A percentile compares a stretch with the other conserved stretches of the same genome.
phyloP scores from a whole-genome alignment of 92 coral and sea anemone species.

The Porites divaricata region DNA sequence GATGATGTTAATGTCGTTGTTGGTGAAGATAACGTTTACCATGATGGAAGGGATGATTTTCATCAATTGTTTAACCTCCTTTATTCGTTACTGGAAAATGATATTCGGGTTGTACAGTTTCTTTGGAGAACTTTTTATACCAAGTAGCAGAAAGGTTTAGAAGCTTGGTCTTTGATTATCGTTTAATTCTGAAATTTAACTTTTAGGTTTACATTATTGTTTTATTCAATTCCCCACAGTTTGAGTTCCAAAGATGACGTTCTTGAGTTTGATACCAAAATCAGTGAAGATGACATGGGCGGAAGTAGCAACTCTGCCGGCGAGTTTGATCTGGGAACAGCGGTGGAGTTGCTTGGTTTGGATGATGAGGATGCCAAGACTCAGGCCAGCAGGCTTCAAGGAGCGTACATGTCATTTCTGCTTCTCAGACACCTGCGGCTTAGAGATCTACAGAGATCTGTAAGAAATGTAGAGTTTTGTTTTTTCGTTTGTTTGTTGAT shows the following conservation, averaged over 20 bases:
- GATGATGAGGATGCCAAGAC: slow-evolving; percentile 89
- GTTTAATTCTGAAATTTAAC: no score
- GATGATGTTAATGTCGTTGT: neutral
- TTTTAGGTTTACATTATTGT: neutral
- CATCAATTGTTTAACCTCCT: no score
- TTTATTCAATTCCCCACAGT: neutral
- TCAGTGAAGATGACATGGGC: slow-evolving; percentile 87
- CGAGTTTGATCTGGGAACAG: slow-evolving; percentile 91
- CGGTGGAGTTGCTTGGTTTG: slow-evolving; percentile 91
- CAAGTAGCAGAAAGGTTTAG: no score
- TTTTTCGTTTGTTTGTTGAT: no score
- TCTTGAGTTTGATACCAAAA: slow-evolving; percentile 89
- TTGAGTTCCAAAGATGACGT: slow-evolving; percentile 80
- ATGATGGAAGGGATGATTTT: neutral
- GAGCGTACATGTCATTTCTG: slow-evolving; percentile 95
- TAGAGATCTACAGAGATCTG: slow-evolving; percentile 95
- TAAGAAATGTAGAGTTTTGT: slow-evolving; percentile 35
- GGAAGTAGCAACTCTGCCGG: slow-evolving; percentile 69
- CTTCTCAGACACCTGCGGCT: slow-evolving; percentile 92
- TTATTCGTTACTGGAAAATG: no score
- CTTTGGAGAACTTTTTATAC: no score
- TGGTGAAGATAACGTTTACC: neutral
- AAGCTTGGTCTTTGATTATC: no score
- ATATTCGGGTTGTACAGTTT: no score
- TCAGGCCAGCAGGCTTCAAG: slow-evolving; percentile 81